These are phyloP conservation scores for Scaptomyza montana DNA, from an alignment of 1,140 invertebrate species.

Conservation along the genomic window DNA sequence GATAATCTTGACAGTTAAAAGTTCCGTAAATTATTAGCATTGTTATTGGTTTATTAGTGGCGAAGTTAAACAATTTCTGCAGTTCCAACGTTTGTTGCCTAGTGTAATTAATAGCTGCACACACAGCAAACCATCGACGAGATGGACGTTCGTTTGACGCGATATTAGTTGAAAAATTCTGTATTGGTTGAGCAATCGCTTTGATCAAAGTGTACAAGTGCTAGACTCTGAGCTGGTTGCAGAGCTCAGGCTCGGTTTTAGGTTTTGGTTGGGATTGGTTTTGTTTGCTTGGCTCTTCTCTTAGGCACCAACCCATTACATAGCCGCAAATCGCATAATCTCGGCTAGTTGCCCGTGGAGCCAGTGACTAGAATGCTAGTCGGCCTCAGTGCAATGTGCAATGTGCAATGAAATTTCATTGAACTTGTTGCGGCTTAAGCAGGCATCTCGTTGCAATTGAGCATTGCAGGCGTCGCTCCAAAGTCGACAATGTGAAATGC, in stretches of 20 bases:
- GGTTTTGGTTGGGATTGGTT: conserved; percentile 8
- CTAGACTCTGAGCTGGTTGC: background rate
- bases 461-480: conserved; percentile 46
- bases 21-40: too few species aligned
- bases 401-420: conserved; percentile 55
- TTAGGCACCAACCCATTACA: conserved; percentile 46
- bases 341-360: conserved; percentile 37
- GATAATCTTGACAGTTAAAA: too few species aligned
- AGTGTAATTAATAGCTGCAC: conserved; percentile 3
- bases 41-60: conserved; percentile 12
- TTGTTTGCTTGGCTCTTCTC: conserved; percentile 16
- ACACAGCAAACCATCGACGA: background rate
- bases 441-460: conserved; percentile 37
- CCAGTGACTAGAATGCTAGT: background rate
- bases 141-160: background rate
- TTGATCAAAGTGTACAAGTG: conserved; percentile 52
- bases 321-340: conserved; percentile 55
- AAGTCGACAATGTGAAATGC: conserved; percentile 62
- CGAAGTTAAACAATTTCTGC: background rate
- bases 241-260: conserved; percentile 7
- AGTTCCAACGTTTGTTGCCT: conserved; percentile 1
- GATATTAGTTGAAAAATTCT: conserved; percentile 70
- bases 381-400: conserved; percentile 23
- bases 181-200: conserved; percentile 47
- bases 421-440: conserved; percentile 53